Conservation (phyloP, 2,888 invertebrate species). For the Anodontia alba region DNA sequence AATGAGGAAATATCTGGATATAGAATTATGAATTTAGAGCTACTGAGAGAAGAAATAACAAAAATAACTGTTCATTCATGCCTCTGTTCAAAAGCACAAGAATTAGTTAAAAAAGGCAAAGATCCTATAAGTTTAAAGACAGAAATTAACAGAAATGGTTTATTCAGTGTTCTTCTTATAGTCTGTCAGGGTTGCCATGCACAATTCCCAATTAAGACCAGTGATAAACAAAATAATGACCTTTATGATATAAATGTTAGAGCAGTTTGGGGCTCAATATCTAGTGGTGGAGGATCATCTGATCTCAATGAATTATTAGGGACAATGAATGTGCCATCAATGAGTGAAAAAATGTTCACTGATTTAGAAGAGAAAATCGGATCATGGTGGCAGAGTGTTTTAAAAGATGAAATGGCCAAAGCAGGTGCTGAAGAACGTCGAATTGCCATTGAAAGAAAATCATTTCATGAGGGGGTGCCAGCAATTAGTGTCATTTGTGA, state of each 20-base stretch:
- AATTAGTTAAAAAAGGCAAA: neutral
- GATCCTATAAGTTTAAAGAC: neutral
- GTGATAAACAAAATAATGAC: constrained; percentile 19
- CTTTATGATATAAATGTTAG: constrained; percentile 50
- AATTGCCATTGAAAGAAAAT: constrained; percentile 37
- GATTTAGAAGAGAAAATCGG: constrained; percentile 33
- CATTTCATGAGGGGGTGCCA: constrained; percentile 54
- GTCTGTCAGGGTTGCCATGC: constrained; percentile 17
- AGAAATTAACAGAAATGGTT: constrained; percentile 4
- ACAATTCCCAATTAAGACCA: neutral
- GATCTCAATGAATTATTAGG: constrained; percentile 40
- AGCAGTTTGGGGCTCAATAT: constrained; percentile 50
- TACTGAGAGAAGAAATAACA: neutral
- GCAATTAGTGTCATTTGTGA: constrained; percentile 57
- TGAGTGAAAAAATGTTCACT: constrained; percentile 26
- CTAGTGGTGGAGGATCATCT: constrained; percentile 41
- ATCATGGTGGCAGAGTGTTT: constrained; percentile 28
- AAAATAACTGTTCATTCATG: neutral
- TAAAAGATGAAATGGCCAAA: constrained; percentile 27
- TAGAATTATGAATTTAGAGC: constrained; percentile 4
- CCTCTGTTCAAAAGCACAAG: neutral
- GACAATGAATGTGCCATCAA: constrained; percentile 37
- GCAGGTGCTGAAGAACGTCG: constrained; percentile 45
- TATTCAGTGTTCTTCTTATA: neutral
- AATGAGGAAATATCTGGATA: neutral